Conservation (phyloP, 2,888 invertebrate species). For the Anticlea derivata region DNA sequence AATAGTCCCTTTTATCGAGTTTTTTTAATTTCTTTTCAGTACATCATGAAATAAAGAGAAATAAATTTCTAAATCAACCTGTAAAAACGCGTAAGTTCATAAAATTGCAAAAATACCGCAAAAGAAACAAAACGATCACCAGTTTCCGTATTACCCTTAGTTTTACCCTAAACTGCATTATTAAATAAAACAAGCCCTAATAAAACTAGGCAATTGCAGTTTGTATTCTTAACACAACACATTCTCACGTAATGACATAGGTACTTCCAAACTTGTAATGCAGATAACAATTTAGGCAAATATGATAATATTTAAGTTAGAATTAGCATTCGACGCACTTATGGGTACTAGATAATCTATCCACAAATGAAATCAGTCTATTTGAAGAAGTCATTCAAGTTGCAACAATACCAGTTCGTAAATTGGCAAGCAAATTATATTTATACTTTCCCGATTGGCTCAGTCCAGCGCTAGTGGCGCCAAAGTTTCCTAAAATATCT, state of each 20-base stretch:
- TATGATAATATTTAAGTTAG: slow-evolving; percentile 9
- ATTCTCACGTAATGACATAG: background rate
- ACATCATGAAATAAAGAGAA: too few relatives aligned
- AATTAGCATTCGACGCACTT: background rate
- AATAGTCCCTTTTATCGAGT: too few relatives aligned
- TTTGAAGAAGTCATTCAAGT: slow-evolving; percentile 10
- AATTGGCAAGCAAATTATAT: slow-evolving; percentile 12
- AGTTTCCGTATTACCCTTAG: too few relatives aligned
- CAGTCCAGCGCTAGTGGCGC: background rate
- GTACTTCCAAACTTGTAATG: slow-evolving; percentile 1
- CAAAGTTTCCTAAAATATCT: slow-evolving; percentile 5
- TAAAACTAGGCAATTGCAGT: too few relatives aligned
- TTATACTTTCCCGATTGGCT: slow-evolving; percentile 10
- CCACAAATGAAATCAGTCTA: slow-evolving; percentile 10
- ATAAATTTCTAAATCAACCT: too few relatives aligned
- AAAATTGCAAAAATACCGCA: too few relatives aligned
- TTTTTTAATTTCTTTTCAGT: too few relatives aligned
- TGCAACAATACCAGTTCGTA: slow-evolving; percentile 2
- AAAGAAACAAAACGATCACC: too few relatives aligned
- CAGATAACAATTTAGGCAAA: slow-evolving; percentile 2
- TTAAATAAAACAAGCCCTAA: too few relatives aligned
- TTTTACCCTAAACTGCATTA: too few relatives aligned
- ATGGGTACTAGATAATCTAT: background rate
- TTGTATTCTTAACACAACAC: background rate
- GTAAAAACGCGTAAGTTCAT: too few relatives aligned